Evolutionary conservation across 2,888 invertebrate species (phyloP), one percentile per base, ranked within the genome.

Genomic region (Drosophila sordidapex): DNA sequence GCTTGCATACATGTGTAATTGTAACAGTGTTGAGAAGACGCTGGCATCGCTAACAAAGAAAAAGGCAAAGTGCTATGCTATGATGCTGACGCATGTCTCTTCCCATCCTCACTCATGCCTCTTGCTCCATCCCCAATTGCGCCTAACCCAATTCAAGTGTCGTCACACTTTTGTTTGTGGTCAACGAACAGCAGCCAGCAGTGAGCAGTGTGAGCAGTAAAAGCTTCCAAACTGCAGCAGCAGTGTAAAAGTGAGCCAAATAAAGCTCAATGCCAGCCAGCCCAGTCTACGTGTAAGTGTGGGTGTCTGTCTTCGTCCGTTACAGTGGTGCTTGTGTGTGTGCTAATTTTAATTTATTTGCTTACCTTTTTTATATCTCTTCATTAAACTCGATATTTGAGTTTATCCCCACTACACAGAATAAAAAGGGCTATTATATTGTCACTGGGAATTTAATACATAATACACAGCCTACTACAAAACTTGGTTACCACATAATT

Each of bases 61-160:
- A 66, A 61, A 63, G 46, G 29, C 64, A 49, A 52, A 60, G 40
- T 64, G 48, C 33, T 40, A 15, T 15, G 33, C 52, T 36, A 54
- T 25, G 58, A 49, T 49, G 74, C 57, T 81, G 82, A 81, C 82
- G 79, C 82, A 81, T 70, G 43, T 64, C 67, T 68, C n/a, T 38
- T 15, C n/a, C 35, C 21, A 7, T 46, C 13, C 21, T 21, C 21
- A 7, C 7, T 2, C 4, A 4, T 2, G 1, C 21, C 15, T 15
- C 15, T 25, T 25, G 15, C 15, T 4, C 15, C 4, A 15, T 25
- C 15, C 8, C 57, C 57, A 80, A 87, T 85, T 87, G 87, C 87
- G 80, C 76, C 87, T 83, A 83, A 83, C 82, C 73, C 83, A 84
- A 71, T 77, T 79, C 61, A 66, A 79, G 80, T 84, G 82, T 87